These are phyloP conservation scores for Buteo buteo DNA, from an alignment of 2,113 vertebrate species.

Conservation along the genomic window DNA sequence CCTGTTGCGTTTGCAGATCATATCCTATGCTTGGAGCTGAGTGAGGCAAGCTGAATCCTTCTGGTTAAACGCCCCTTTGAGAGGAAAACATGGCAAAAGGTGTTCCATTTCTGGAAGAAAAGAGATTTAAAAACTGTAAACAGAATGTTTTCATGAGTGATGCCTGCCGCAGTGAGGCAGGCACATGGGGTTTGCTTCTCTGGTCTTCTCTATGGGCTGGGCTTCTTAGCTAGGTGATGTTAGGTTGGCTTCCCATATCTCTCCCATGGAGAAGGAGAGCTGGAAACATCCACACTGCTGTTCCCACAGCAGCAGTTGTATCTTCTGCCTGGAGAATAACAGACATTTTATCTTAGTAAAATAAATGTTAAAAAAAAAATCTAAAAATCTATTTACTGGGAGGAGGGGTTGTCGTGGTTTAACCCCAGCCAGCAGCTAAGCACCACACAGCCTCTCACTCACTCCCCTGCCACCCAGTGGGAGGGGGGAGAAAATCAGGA, in stretches of 20 bases:
- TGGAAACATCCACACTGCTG: not conserved
- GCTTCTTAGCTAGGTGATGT: not conserved
- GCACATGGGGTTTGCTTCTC: not conserved
- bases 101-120: not conserved
- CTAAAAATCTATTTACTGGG: not conserved
- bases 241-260: not conserved
- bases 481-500: no score
- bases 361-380: not conserved
- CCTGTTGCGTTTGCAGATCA: fast-evolving
- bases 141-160: not conserved
- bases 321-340: not conserved
- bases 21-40: not conserved
- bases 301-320: not conserved
- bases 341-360: not conserved
- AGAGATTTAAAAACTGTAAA: not conserved
- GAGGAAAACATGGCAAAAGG: not conserved
- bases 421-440: no score
- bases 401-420: not conserved
- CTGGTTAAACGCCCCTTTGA: not conserved
- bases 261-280: not conserved
- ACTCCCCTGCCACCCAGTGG: no score
- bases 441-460: no score
- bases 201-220: not conserved
- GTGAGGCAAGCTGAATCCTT: not conserved
- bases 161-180: not conserved